These are phyloP conservation scores for Cephalotes varians DNA, from an alignment of 2,888 invertebrate species.

Conservation along the genomic window DNA sequence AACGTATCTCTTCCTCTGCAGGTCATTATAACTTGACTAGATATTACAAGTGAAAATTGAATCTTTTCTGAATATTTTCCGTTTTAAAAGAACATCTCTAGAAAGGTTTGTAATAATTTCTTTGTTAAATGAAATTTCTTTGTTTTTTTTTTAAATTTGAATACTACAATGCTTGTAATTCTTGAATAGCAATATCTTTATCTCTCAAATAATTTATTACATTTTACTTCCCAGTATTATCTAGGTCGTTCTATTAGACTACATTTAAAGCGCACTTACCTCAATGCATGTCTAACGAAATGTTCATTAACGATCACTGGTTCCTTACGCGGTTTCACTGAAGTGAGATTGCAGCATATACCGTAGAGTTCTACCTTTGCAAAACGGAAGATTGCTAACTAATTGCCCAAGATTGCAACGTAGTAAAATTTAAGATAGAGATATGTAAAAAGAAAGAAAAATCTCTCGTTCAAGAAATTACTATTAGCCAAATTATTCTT, in stretches of 20 bases:
- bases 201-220: constrained; percentile 26
- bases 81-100: background rate
- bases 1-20: background rate
- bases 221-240: constrained; percentile 14
- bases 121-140: background rate
- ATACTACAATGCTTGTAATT: background rate
- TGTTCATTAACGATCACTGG: constrained; percentile 36
- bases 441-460: background rate
- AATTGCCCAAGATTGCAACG: constrained; percentile 57
- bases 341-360: constrained; percentile 62
- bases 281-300: constrained; percentile 42
- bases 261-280: constrained; percentile 24
- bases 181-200: constrained; percentile 2
- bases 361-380: constrained; percentile 54
- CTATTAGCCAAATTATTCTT: background rate
- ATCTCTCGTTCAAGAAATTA: background rate
- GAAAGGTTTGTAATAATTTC: background rate
- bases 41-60: background rate
- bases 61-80: background rate
- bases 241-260: constrained; percentile 5
- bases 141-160: background rate
- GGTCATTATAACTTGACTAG: background rate
- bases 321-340: constrained; percentile 56
- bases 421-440: constrained; percentile 37
- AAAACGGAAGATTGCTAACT: constrained; percentile 61